Evolutionary conservation across 2,797 vertebrate genomes (phyloP).

Genomic region (Acanthurus tractus): DNA sequence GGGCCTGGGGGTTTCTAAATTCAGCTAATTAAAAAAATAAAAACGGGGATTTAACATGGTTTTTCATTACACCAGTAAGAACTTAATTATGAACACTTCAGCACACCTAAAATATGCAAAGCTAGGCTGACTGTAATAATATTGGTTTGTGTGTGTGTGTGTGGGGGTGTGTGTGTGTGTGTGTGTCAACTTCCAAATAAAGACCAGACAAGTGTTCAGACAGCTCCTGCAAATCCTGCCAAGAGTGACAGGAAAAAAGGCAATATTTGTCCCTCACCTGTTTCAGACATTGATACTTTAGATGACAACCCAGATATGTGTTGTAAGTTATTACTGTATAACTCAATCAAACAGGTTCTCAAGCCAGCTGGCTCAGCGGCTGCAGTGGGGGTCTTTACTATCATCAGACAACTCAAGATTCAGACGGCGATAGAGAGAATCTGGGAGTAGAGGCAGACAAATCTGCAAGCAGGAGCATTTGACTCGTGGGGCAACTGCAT

Average conservation of each 20-base stretch:
- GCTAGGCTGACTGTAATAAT: constrained; percentile 42
- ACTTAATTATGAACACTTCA: constrained; percentile 41
- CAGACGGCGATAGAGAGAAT: constrained; percentile 41
- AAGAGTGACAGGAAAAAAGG: constrained; percentile 43
- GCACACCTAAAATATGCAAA: constrained; percentile 43
- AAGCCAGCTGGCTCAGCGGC: constrained; percentile 46
- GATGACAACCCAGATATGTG: constrained; percentile 57
- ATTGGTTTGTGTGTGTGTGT: background rate
- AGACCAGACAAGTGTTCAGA: constrained; percentile 59
- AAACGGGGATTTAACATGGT: constrained; percentile 24
- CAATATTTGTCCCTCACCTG: constrained; percentile 69
- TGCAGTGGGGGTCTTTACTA: constrained; percentile 20
- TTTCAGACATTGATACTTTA: constrained; percentile 57
- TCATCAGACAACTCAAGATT: constrained; percentile 33
- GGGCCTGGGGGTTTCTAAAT: constrained; percentile 19
- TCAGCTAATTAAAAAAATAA: constrained; percentile 46
- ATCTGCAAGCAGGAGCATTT: constrained; percentile 60
- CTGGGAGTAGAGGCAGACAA: constrained; percentile 52
- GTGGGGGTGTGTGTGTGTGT: background rate
- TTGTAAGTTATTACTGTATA: constrained; percentile 44
- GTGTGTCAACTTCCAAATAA: constrained; percentile 60
- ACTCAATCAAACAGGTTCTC: constrained; percentile 56
- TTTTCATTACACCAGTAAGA: constrained; percentile 47
- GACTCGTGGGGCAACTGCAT: constrained; percentile 58
- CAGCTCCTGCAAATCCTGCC: constrained; percentile 50